Base-by-base conservation (phyloP, 1,140 invertebrate species). In the Cotesia glomerata region DNA sequence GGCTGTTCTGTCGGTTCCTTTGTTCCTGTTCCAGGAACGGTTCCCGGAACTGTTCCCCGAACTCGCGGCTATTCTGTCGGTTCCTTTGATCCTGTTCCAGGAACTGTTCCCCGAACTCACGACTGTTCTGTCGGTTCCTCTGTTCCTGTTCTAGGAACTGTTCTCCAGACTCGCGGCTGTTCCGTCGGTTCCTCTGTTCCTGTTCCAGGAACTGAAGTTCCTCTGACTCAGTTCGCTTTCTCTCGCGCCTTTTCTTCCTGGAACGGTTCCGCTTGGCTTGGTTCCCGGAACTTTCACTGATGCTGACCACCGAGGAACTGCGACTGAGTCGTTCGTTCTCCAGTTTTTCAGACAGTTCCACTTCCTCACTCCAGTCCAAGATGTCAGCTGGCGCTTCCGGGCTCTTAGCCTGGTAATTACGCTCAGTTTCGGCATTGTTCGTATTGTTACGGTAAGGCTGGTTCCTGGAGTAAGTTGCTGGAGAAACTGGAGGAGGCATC, bases 311-410 rank as follows among this genome's bases (percentile, higher is more conserved):
- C 9, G 89, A 90, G 0, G 89, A 90, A 72, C 89, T 90, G 67
- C 89, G 88, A 75, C 89, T 89, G 45, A 87, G 78, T 69, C 82
- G 82, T 79, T 89, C 89, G 36, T 83, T 83, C 78, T 89, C 85
- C 35, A 88, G 72, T 72, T 81, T 82, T 66, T 88, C 85, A 9
- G 52, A 52, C 34, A 88, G 71, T 79, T 90, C 89, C 67, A 90
- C 88, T 80, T 90, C 89, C 79, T 89, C 88, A 71, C 85, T 88
- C 89, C 89, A 90, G 80, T 90, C 88, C 35, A 87, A 78, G 66
- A 74, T 78, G 51, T 77, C 74, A 39, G 74, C 65, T 5, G 80
- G 75, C 58, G 79, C 78, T 68, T 82, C 77, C 26, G 74, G 79
- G 64, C 61, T 86, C 80, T 83, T 87, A 34, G 70, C 66, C 5